Evolutionary conservation across 2,113 vertebrate genomes (phyloP), one percentile per base, ranked within the genome.

Genomic region (Centrocercus urophasianus): DNA sequence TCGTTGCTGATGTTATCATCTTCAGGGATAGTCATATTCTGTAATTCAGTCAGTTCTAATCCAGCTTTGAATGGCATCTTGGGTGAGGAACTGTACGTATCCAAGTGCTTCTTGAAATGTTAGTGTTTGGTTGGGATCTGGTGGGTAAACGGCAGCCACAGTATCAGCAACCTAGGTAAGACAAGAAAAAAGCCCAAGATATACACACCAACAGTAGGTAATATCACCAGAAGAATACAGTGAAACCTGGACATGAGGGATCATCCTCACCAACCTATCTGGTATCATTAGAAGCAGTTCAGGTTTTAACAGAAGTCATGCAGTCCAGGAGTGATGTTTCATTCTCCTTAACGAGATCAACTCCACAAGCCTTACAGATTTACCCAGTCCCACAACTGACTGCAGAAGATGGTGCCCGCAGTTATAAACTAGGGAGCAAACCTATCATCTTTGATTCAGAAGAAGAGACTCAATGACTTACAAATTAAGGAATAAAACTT

Each of bases 1-100:
- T 98, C 98, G 69, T 98, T 98, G 96, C 98, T 98, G 86, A 97
- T 63, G 67, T 98, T 98, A 88, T 98, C 98, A 77, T 98, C 98
- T 71, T 98, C 98, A 2, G 97, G 98, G 40, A 98, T 95, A 28
- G 97, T 98, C 98, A 98, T 98, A 92, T 98, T 98, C 89, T 98
- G 98, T 87, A 98, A 90, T 91, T 98, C 98, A 2, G 98, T 98
- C 93, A 98, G 92, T 92, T 98, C 98, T 13, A 98, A 93, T 92
- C 98, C 97, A 78, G 95, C 97, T 97, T 97, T 98, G 94, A 98
- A 98, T 85, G 96, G 98, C 98, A 98, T 98, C 89, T 88, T 98
- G 96, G 36, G n/a, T 93, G 89, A 95, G 52, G 84, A 95, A 87
- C 56, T 69, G 75, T 81, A 67, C 3, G 50, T 61, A 43, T 89